Base-by-base conservation (phyloP, 2,888 invertebrate species). In the Stenurella melanura region DNA sequence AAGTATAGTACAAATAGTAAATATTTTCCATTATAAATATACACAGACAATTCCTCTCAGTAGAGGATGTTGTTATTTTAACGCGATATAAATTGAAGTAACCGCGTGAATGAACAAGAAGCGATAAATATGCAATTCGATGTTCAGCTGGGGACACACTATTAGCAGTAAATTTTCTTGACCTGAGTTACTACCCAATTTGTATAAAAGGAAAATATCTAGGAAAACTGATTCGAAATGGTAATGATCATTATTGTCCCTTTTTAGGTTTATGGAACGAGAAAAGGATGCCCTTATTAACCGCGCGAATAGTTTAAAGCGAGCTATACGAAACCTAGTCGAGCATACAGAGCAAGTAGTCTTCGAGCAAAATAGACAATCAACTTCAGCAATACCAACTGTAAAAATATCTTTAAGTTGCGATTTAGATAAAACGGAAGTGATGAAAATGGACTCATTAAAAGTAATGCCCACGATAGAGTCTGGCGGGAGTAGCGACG, bases 251-350 rank as follows among this genome's bases (percentile, higher is more conserved):
- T 58, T 21, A n/a, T 21, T 21, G 18, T 10, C n/a, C 30, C 2
- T 34, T 58, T 86, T 90, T 50, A 89, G 91, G 74, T 91, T 92
- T 77, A 89, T 90, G 78, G 89, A 89, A 82, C 83, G 89, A 9
- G 93, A 93, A 80, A 92, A 91, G 80, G 93, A 93, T 81, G 91
- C 91, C 17, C 86, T 93, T 42, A 90, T 93, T 79, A 90, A 91
- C 74, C 90, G 96, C 71, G 96, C 96, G 18, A 96, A 96, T 87
- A 96, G 96, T 89, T 91, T 96, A 80, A 96, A 96, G 89, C 93
- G 95, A 85, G 96, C 96, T 21, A 93, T 96, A 77, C 91, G 95
- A 78, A 94, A 93, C 87, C 92, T 96, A 57, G 94, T 96, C 67
- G 95, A 96, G 86, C 94, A 96, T 87, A 94, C 95, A 0, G 96